Conservation (phyloP, 2,888 invertebrate genomes). For the Adineta ricciae region DNA sequence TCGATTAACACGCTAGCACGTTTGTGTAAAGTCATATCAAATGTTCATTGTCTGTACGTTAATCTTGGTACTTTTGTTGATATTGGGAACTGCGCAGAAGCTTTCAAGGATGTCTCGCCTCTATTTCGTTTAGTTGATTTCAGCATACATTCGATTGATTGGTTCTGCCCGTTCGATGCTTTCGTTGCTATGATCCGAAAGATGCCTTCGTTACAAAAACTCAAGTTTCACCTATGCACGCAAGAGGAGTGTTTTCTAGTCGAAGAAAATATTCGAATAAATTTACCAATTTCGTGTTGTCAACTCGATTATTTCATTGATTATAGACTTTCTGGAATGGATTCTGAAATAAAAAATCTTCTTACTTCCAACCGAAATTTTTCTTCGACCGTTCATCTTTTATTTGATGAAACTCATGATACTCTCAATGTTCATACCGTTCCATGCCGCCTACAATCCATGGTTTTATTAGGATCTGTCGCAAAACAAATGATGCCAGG, state of each 20-base stretch:
- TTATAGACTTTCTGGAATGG: not conserved
- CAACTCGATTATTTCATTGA: not conserved
- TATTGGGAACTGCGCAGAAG: not conserved
- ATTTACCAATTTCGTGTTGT: not conserved
- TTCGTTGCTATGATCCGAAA: not conserved
- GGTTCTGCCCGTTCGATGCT: not conserved
- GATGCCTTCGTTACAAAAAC: not conserved
- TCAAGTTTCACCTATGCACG: not conserved
- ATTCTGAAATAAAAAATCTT: not conserved
- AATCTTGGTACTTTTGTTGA: not conserved
- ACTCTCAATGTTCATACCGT: not conserved
- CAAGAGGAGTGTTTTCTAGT: not conserved
- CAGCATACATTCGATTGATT: not conserved
- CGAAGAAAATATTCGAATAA: not conserved
- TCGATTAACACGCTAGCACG: too few species aligned
- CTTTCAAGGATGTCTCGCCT: not conserved
- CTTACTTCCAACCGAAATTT: not conserved
- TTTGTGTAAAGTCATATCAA: too few species aligned
- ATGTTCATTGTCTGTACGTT: not conserved
- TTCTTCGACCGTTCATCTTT: not conserved
- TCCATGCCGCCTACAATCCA: not conserved
- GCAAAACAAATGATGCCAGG: not conserved
- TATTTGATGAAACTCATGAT: not conserved
- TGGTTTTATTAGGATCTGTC: not conserved
- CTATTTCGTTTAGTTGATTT: not conserved